These are phyloP conservation scores for Atethmia centrago DNA, from an alignment of 2,888 invertebrate species.

Conservation along the genomic window DNA sequence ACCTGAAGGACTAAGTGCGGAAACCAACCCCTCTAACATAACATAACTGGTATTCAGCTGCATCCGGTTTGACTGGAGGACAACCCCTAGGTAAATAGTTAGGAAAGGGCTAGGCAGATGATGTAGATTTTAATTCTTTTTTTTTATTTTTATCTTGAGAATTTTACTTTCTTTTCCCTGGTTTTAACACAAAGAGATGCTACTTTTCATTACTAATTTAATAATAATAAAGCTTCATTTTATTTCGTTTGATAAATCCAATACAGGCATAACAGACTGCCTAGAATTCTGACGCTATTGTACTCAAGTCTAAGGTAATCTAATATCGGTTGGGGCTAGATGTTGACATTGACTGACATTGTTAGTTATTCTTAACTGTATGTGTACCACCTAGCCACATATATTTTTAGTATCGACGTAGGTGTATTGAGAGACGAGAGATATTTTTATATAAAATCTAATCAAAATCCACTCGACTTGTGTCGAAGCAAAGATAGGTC, in stretches of 20 bases:
- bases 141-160: no score
- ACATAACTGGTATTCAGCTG: no score
- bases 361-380: constrained; percentile 14
- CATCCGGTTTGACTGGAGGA: no score
- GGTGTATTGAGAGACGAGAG: constrained; percentile 7
- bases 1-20: no score
- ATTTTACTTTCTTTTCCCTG: not conserved
- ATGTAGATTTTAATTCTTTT: no score
- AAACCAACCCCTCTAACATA: no score
- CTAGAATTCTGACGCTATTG: constrained; percentile 12
- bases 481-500: constrained; percentile 32
- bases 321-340: constrained; percentile 16
- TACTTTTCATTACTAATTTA: not conserved
- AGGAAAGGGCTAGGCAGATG: no score
- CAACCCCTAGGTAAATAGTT: no score
- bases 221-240: not conserved
- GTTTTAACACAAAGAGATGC: not conserved
- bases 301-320: not conserved
- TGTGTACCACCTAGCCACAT: not conserved
- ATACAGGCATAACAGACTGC: not conserved
- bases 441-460: constrained; percentile 49
- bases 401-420: not conserved
- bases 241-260: not conserved
- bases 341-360: constrained; percentile 4
- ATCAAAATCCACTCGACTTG: constrained; percentile 27